Conservation (phyloP, 2,888 invertebrate genomes). For the Meganola albula region DNA sequence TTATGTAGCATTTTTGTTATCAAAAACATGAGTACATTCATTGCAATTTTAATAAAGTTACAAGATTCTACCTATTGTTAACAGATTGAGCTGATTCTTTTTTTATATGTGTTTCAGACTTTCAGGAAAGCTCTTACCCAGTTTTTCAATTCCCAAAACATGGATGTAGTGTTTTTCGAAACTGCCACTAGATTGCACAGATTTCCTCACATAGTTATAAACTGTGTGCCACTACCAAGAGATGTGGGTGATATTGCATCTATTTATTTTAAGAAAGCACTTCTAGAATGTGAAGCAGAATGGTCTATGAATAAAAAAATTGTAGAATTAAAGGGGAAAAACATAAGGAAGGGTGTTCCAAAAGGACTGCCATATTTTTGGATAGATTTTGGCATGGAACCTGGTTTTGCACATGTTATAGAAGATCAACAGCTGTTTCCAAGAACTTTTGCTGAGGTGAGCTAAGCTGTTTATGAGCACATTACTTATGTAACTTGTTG, state of each 20-base stretch:
- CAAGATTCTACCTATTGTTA: no score
- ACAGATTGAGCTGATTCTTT: no score
- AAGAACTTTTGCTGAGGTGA: conserved; percentile 91
- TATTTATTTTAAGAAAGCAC: conserved; percentile 98
- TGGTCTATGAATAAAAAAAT: conserved; percentile 97
- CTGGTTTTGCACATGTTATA: conserved; percentile 97
- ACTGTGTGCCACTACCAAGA: conserved; percentile 91
- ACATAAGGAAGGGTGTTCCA: conserved; percentile 89
- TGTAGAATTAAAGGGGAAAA: conserved; percentile 77
- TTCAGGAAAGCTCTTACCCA: conserved; percentile 87
- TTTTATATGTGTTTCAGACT: conserved; percentile 78
- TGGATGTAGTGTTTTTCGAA: conserved; percentile 95
- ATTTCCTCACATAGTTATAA: conserved; percentile 90
- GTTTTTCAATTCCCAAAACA: conserved; percentile 84
- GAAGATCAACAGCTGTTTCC: conserved; percentile 95
- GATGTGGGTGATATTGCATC: conserved; percentile 93
- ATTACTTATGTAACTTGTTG: no score
- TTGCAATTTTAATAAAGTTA: no score
- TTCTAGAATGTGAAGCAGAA: conserved; percentile 95
- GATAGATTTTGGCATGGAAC: conserved; percentile 93
- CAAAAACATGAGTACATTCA: no score
- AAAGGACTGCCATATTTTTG: conserved; percentile 96
- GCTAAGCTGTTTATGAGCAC: no score
- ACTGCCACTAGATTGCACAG: conserved; percentile 84
- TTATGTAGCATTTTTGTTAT: no score